Conservation (phyloP, 1,140 invertebrate genomes). For the Pemphigus obesinymphae region DNA sequence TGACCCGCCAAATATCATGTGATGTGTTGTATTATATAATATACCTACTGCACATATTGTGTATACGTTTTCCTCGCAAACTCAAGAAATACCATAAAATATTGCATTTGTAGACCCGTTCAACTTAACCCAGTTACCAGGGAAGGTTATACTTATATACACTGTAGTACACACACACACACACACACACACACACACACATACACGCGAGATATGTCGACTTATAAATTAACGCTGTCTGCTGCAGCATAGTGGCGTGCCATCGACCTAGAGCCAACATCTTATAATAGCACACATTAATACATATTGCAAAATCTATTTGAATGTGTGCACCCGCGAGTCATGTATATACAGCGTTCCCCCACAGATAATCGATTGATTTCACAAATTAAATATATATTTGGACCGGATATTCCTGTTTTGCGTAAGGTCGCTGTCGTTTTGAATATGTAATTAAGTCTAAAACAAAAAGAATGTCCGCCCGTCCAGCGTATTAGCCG, state of each 20-base stretch:
- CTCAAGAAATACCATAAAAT: not conserved
- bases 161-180: not conserved
- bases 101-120: slow-evolving; percentile 6
- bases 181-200: not conserved
- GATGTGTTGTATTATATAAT: not conserved
- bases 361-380: not conserved
- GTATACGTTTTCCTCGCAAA: not conserved
- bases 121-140: slow-evolving; percentile 35
- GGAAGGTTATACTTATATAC: slow-evolving; percentile 10
- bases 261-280: slow-evolving; percentile 29
- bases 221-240: not conserved
- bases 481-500: not conserved
- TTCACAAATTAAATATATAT: not conserved
- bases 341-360: not conserved
- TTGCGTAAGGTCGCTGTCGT: not conserved
- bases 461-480: slow-evolving; percentile 4
- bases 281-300: not conserved
- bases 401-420: slow-evolving; percentile 30
- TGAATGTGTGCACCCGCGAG: not conserved
- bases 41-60: too few species aligned
- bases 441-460: not conserved
- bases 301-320: not conserved
- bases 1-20: not conserved
- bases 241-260: not conserved
- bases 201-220: not conserved